A percentile compares a stretch with the other conserved stretches of the same genome.
Evolutionary conservation across 2,797 vertebrate species (phyloP).

Genomic region (Discoglossus pictus): DNA sequence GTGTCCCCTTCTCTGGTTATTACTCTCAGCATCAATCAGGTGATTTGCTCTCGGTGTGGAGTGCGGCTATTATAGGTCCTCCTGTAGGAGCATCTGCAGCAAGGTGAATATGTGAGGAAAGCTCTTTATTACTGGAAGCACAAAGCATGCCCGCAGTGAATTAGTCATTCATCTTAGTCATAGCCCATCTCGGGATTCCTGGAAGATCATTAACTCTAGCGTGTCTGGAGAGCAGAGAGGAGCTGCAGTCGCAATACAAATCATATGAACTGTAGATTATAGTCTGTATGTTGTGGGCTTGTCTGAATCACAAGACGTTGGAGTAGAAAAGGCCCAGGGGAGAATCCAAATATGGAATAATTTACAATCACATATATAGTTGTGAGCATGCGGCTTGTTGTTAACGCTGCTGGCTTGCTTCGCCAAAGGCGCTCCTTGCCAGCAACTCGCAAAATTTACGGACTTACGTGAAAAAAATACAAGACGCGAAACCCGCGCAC

Average conservation of each 20-base stretch:
- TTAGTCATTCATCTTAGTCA: conserved; percentile 77
- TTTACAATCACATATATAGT: no score
- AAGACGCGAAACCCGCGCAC: no score
- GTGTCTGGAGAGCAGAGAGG: conserved; percentile 56
- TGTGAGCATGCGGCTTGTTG: no score
- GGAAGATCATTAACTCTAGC: conserved; percentile 64
- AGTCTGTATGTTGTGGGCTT: neutral
- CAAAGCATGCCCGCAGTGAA: conserved; percentile 68
- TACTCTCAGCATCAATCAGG: conserved; percentile 75
- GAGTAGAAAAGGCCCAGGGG: no score
- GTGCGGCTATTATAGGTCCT: conserved; percentile 67
- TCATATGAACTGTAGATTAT: neutral
- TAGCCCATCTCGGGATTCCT: conserved; percentile 64
- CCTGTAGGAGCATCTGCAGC: conserved; percentile 68
- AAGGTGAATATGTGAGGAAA: conserved; percentile 68
- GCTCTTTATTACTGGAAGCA: conserved; percentile 76
- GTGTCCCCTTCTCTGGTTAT: conserved; percentile 74
- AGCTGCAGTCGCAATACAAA: conserved; percentile 52
- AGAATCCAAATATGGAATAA: no score
- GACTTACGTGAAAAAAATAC: no score
- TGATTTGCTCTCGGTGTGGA: conserved; percentile 71
- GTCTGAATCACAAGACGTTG: neutral
- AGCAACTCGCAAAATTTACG: no score
- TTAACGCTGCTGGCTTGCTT: no score
- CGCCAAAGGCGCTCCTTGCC: no score